Evolutionary conservation across 37 sponge, comb jelly and placozoan species (phyloP).

Genomic region (Ianthella basta): DNA sequence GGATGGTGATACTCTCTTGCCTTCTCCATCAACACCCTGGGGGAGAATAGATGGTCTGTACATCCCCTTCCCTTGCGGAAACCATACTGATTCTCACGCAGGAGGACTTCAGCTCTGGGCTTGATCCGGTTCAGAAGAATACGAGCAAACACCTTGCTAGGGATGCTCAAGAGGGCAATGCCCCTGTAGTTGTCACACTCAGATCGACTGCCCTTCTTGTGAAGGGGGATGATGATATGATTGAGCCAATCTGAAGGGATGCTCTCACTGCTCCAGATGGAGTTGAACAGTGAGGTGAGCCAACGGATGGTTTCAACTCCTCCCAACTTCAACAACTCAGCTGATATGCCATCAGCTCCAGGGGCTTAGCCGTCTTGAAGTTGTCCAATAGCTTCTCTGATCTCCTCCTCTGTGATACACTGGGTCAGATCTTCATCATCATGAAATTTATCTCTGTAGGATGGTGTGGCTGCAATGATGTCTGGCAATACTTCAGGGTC

Average conservation of each 20-base stretch:
- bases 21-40: too few species aligned
- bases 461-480: constrained; percentile 3
- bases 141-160: constrained; percentile 11
- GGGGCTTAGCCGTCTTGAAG: not conserved
- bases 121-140: not conserved
- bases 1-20: too few species aligned
- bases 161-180: constrained; percentile 21
- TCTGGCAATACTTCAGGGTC: not conserved
- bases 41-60: too few species aligned
- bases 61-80: too few species aligned
- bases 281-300: constrained; percentile 12
- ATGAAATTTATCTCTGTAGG: constrained; percentile 3
- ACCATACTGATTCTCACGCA: not conserved
- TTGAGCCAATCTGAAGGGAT: constrained; percentile 27
- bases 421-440: constrained; percentile 16
- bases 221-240: constrained; percentile 8
- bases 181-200: constrained; percentile 34
- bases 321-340: constrained; percentile 19
- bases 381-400: not conserved
- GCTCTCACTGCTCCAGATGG: constrained; percentile 17
- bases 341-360: constrained; percentile 28
- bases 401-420: constrained; percentile 13
- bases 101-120: not conserved
- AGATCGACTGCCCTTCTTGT: constrained; percentile 32
- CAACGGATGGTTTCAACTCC: constrained; percentile 27